Evolutionary conservation across 2,888 invertebrate genomes (phyloP).

Genomic region (Lasioglossum pauxillum): DNA sequence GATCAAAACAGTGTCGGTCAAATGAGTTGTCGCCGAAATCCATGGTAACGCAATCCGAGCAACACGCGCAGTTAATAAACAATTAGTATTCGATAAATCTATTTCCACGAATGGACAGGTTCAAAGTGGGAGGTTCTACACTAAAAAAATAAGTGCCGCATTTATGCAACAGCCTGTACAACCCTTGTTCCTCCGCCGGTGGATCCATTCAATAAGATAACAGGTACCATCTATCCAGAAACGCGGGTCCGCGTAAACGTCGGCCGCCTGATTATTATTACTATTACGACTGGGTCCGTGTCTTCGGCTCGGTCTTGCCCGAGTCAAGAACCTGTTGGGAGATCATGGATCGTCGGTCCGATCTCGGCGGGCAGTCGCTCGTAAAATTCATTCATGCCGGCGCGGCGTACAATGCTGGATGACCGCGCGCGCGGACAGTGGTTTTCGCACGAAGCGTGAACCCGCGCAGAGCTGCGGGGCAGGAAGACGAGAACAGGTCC

Average conservation of each 20-base stretch:
- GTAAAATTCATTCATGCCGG: constrained; percentile 18
- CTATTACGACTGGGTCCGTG: neutral
- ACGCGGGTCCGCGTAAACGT: neutral
- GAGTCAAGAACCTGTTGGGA: constrained; percentile 5
- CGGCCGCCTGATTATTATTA: neutral
- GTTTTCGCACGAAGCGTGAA: constrained; percentile 56
- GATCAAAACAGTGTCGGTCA: too few species aligned
- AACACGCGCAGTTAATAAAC: too few species aligned
- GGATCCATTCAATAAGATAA: neutral
- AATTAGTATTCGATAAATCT: too few species aligned
- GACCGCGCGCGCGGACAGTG: constrained; percentile 9
- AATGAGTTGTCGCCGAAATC: too few species aligned
- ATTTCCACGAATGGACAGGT: too few species aligned
- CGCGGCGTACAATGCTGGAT: neutral
- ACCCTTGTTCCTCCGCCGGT: neutral
- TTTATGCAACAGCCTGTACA: too few species aligned
- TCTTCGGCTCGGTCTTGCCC: neutral
- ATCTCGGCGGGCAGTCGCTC: neutral
- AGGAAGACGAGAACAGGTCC: constrained; percentile 42
- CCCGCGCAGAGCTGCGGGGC: constrained; percentile 30
- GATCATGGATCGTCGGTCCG: neutral
- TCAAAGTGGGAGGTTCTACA: too few species aligned
- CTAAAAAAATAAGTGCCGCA: too few species aligned
- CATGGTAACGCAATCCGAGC: too few species aligned
- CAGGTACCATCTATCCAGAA: neutral